Percentiles rank a stretch among this genome's conserved stretches.
phyloP scores from a whole-genome alignment of 30 jellyfish, hydroid and myxozoan genomes.

The Turritopsis rubra region DNA sequence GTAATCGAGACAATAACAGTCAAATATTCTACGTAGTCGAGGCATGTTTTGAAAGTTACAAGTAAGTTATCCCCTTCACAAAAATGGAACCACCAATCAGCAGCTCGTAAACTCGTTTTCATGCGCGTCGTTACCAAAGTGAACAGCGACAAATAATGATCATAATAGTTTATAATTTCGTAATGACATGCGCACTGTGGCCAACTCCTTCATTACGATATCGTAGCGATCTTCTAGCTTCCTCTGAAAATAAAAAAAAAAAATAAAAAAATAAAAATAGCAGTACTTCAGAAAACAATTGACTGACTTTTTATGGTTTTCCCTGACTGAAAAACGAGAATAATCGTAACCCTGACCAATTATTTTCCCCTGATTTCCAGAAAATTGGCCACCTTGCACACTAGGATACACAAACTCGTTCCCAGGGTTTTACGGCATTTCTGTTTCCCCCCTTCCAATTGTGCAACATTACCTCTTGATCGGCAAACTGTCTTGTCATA shows the following conservation, averaged over 20 bases:
- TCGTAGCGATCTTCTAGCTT: not conserved
- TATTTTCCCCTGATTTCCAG: too few relatives aligned
- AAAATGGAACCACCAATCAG: not conserved
- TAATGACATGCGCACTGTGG: not conserved
- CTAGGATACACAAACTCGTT: too few relatives aligned
- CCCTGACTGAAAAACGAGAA: too few relatives aligned
- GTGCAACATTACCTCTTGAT: not conserved
- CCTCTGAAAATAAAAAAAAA: not conserved
- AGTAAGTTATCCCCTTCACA: not conserved
- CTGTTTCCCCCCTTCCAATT: too few relatives aligned
- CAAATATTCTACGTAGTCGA: too few relatives aligned
- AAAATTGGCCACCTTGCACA: too few relatives aligned
- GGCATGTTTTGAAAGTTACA: too few relatives aligned
- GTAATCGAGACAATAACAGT: too few relatives aligned
- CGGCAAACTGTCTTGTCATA: constrained; percentile 17
- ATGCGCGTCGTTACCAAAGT: not conserved
- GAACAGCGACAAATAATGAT: not conserved
- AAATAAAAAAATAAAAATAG: not conserved
- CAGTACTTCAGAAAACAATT: not conserved
- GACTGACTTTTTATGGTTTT: too few relatives aligned
- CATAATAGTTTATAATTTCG: not conserved
- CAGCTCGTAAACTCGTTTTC: not conserved
- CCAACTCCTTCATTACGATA: not conserved
- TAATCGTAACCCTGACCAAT: too few relatives aligned
- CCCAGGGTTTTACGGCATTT: too few relatives aligned